phyloP scores from a whole-genome alignment of 2,113 vertebrate species.

The Ramphastos sulfuratus region DNA sequence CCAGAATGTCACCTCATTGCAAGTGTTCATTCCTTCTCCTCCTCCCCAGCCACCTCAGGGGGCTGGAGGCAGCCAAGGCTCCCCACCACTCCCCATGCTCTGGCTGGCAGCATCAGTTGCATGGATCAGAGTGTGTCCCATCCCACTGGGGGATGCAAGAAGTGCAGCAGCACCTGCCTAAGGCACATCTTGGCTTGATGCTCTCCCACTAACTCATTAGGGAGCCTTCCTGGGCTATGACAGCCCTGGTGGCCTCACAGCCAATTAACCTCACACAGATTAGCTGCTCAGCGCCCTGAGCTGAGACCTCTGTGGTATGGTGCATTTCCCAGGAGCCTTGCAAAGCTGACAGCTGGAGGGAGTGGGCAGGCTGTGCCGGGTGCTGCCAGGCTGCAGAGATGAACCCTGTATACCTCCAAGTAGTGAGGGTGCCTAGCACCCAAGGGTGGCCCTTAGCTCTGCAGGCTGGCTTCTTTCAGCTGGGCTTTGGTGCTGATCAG shows the following conservation, averaged over 20 bases:
- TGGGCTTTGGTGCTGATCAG: neutral
- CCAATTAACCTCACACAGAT: neutral
- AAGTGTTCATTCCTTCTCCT: neutral
- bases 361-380: neutral
- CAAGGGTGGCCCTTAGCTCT: neutral
- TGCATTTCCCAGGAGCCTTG: neutral
- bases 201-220: neutral
- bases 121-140: neutral
- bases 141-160: neutral
- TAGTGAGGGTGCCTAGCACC: neutral
- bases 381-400: neutral
- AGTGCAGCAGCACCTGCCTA: neutral
- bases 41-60: neutral
- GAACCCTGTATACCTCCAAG: fast-evolving
- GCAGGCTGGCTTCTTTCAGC: neutral
- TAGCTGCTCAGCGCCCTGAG: neutral
- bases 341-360: neutral
- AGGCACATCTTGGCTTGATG: neutral
- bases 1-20: neutral
- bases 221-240: neutral
- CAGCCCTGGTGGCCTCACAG: neutral
- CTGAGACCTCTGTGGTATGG: neutral
- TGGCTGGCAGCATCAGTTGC: neutral
- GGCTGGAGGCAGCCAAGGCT: neutral
- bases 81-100: neutral